Evolutionary conservation across 2,113 vertebrate species (phyloP).

Genomic region (Peromyscus leucopus): DNA sequence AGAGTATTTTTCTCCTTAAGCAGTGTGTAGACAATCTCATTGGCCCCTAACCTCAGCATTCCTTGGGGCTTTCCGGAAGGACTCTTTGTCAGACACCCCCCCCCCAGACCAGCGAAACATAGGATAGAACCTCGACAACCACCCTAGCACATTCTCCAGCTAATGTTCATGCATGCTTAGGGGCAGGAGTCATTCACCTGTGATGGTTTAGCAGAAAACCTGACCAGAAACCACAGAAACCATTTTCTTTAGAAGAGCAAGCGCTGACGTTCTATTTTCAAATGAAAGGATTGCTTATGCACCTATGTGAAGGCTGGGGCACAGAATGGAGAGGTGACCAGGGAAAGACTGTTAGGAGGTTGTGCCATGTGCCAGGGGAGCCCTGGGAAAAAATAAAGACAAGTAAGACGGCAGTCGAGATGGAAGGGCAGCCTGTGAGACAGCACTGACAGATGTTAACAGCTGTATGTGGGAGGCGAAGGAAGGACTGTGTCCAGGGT

Average conservation of each 20-base stretch:
- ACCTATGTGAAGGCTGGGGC: not conserved
- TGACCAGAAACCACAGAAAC: not conserved
- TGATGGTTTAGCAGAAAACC: not conserved
- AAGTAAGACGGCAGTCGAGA: not conserved
- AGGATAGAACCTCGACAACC: not conserved
- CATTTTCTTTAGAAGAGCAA: not conserved
- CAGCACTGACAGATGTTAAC: not conserved
- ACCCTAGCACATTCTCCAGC: not conserved
- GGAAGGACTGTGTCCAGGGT: not conserved
- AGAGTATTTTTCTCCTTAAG: not conserved
- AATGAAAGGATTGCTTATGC: not conserved
- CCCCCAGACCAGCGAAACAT: not conserved
- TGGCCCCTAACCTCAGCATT: not conserved
- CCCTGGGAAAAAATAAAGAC: not conserved
- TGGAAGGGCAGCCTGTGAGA: not conserved
- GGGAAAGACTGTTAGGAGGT: not conserved
- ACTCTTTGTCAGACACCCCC: not conserved
- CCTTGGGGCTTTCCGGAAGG: not conserved
- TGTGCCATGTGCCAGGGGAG: not conserved
- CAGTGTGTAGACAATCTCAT: not conserved
- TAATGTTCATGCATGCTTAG: not conserved
- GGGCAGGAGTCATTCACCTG: not conserved
- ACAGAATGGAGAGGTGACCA: not conserved
- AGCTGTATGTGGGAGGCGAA: not conserved
- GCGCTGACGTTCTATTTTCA: not conserved